phyloP scores from a whole-genome alignment of 2,888 invertebrate species.

The Chrysopilus asiliformis region DNA sequence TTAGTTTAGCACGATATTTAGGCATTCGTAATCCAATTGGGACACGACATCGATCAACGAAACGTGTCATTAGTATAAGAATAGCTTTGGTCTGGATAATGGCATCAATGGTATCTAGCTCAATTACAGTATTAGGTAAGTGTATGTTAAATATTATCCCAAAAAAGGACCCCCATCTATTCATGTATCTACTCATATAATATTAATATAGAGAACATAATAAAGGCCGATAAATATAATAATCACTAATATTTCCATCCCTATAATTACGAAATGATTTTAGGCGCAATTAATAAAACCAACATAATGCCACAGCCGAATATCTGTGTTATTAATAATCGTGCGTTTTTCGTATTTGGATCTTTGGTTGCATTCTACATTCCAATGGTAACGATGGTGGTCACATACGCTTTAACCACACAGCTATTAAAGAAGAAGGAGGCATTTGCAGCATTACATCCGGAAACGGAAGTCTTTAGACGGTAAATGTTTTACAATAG shows the following conservation, averaged over 20 bases:
- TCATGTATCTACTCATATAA: no score
- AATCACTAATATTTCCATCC: not conserved
- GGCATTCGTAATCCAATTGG: slow-evolving; percentile 82
- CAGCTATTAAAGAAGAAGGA: slow-evolving; percentile 71
- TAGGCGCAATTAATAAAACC: slow-evolving; percentile 58
- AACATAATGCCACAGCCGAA: slow-evolving; percentile 71
- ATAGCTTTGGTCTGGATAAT: slow-evolving; percentile 87
- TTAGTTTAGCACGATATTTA: slow-evolving; percentile 71
- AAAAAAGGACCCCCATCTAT: no score
- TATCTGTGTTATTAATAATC: slow-evolving; percentile 69
- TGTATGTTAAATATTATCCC: slow-evolving; percentile 7
- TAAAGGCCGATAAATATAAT: no score
- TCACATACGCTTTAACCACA: slow-evolving; percentile 81
- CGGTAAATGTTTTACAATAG: no score
- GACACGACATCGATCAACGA: slow-evolving; percentile 72
- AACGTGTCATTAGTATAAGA: slow-evolving; percentile 69
- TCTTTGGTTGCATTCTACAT: slow-evolving; percentile 90
- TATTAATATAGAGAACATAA: no score
- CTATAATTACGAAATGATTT: slow-evolving; percentile 1
- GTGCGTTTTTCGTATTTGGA: slow-evolving; percentile 79
- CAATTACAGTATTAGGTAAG: slow-evolving; percentile 70
- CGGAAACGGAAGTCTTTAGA: slow-evolving; percentile 45
- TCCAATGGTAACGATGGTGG: slow-evolving; percentile 89
- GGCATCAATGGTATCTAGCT: slow-evolving; percentile 77
- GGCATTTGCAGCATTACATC: slow-evolving; percentile 52